phyloP scores from a whole-genome alignment of 2,797 vertebrate species.

The Lithobates pipiens region DNA sequence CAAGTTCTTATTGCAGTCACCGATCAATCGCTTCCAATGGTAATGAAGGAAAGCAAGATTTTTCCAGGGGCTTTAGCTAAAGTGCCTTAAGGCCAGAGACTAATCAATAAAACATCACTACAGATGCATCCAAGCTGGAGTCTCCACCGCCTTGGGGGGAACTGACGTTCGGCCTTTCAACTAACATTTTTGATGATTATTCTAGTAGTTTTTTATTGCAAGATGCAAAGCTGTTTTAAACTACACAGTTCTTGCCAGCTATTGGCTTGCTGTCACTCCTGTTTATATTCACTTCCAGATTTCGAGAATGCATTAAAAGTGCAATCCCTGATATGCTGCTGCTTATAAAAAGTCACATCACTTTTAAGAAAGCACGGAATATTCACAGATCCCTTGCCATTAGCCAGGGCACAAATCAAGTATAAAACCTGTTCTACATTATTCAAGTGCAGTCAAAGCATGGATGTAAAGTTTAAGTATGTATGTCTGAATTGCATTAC shows the following conservation, averaged over 20 bases:
- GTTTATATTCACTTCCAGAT: slow-evolving; percentile 57
- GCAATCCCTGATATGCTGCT: slow-evolving; percentile 46
- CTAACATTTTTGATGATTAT: slow-evolving; percentile 61
- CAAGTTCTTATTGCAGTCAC: slow-evolving; percentile 50
- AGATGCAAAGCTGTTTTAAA: slow-evolving; percentile 59
- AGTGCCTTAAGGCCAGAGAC: slow-evolving; percentile 59
- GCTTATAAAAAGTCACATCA: slow-evolving; percentile 39
- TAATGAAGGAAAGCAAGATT: slow-evolving; percentile 55
- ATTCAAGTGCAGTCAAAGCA: neutral
- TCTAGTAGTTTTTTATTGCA: slow-evolving; percentile 59
- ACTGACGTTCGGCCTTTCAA: slow-evolving; percentile 55
- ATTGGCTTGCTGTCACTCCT: slow-evolving; percentile 59
- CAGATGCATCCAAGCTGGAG: slow-evolving; percentile 60
- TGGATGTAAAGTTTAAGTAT: neutral
- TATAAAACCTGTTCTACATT: slow-evolving; percentile 22
- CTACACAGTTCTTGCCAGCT: slow-evolving; percentile 47
- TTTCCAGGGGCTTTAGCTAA: slow-evolving; percentile 55
- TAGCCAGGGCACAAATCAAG: slow-evolving; percentile 21
- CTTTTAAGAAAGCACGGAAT: slow-evolving; percentile 35
- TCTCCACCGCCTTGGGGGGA: slow-evolving; percentile 54
- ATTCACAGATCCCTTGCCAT: slow-evolving; percentile 32
- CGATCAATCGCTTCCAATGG: slow-evolving; percentile 59
- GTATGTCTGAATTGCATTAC: neutral
- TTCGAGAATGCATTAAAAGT: slow-evolving; percentile 47
- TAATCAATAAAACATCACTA: slow-evolving; percentile 62